A percentile compares a stretch with the other conserved stretches of the same genome.
phyloP scores from a whole-genome alignment of 1,140 invertebrate species.

The Papilio glaucus region DNA sequence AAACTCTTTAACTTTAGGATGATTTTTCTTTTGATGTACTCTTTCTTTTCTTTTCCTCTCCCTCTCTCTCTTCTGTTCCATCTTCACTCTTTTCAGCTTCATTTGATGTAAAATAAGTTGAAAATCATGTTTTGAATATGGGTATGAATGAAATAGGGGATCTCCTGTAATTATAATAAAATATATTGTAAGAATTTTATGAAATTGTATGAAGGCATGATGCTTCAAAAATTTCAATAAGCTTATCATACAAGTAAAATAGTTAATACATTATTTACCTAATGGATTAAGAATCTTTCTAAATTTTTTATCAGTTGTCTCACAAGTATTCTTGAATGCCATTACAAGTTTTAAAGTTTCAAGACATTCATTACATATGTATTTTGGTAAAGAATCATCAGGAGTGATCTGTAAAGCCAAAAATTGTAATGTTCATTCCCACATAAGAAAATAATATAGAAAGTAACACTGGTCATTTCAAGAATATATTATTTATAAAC shows the following conservation, averaged over 20 bases:
- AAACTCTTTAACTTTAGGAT: conserved; percentile 68
- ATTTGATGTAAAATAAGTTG: conserved; percentile 76
- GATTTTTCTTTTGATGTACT: conserved; percentile 60
- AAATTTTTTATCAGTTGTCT: conserved; percentile 68
- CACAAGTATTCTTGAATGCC: conserved; percentile 69
- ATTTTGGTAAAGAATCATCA: conserved; percentile 73
- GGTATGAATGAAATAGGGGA: conserved; percentile 68
- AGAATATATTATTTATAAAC: no score
- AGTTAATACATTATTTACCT: conserved; percentile 51
- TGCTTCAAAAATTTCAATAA: not conserved
- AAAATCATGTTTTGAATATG: conserved; percentile 79
- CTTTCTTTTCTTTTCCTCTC: conserved; percentile 61
- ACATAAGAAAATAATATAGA: not conserved
- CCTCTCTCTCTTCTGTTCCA: conserved; percentile 59
- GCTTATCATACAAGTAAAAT: not conserved
- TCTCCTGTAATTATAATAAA: conserved; percentile 53
- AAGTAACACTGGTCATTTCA: not conserved
- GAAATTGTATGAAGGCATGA: not conserved
- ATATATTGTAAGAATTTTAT: conserved; percentile 13
- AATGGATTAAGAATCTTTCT: conserved; percentile 72
- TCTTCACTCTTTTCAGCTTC: conserved; percentile 65
- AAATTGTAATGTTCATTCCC: not conserved
- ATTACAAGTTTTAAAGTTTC: conserved; percentile 60
- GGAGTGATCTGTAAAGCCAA: conserved; percentile 50
- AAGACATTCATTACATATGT: conserved; percentile 69